Percentiles rank a stretch among this genome's conserved stretches.
Evolutionary conservation across 2,797 vertebrate species (phyloP).

Genomic region (Erethizon dorsatum): DNA sequence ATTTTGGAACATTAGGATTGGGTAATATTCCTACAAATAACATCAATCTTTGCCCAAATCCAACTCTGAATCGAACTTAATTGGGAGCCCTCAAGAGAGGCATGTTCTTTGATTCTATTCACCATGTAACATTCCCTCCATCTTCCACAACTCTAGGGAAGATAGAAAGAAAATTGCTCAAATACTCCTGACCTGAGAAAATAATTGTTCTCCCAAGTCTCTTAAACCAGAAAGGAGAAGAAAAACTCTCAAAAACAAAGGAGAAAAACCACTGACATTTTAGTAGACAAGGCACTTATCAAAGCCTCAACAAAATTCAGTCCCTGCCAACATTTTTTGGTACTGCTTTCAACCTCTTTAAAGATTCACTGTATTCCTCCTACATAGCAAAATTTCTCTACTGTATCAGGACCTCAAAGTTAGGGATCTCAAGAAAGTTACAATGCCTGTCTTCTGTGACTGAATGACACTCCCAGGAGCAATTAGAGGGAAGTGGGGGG

Average conservation of each 20-base stretch:
- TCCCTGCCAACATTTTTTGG: background rate
- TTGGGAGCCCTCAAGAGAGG: background rate
- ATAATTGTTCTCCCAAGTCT: constrained; percentile 35
- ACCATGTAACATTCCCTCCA: background rate
- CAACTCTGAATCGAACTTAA: background rate
- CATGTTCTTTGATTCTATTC: background rate
- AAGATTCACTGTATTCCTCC: background rate
- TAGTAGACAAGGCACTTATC: background rate
- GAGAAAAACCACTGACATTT: constrained; percentile 50
- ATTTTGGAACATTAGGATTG: constrained; percentile 1
- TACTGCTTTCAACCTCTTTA: constrained; percentile 7
- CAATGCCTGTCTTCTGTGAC: background rate
- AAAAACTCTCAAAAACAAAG: constrained; percentile 21
- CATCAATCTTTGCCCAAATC: constrained; percentile 17
- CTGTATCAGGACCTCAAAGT: background rate
- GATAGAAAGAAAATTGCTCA: constrained; percentile 7
- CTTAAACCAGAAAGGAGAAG: background rate
- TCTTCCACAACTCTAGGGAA: background rate
- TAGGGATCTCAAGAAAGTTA: background rate
- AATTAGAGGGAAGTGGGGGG: background rate
- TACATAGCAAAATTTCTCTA: background rate
- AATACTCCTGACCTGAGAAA: background rate
- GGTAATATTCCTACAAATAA: background rate
- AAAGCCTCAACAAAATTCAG: constrained; percentile 31
- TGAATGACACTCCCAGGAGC: background rate